Base-by-base conservation (phyloP, 2,797 vertebrate genomes). In the Pangasius macronema region DNA sequence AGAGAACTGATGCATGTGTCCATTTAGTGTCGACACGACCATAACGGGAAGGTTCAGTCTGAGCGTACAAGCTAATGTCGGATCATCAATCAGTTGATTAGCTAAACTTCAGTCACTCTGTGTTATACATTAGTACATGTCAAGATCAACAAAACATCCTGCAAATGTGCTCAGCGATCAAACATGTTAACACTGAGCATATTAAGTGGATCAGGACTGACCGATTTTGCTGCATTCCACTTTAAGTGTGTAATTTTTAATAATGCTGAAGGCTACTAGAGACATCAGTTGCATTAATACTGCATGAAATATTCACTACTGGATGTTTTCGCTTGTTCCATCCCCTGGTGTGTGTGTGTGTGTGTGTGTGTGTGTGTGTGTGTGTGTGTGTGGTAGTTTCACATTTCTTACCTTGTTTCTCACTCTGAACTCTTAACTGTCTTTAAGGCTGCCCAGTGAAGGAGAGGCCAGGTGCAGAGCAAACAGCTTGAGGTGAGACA, bases 391-490 rank as follows among this genome's bases (percentile, higher is more conserved):
- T 68, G 65, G 51, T 42, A 55, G 68, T 65, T 61, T 61, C 65
- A 27, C 53, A 11, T 51, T 30, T 68, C 20, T 76, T 51, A 30
- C 70, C 85, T 20, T 87, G 65, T 68, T 42, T 77, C 83, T 88
- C 80, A 88, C 83, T 80, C 77, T 92, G 79, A 90, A 87, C 88
- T 91, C 57, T 91, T 89, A 83, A 85, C 85, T 91, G 90, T 93
- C 95, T 88, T 96, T 95, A 96, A 97, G 97, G 96, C 95, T 96
- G 92, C 96, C 96, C 92, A 96, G 94, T 94, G 97, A 97, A 96
- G 96, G 95, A 84, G 97, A 97, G 95, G 95, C 96, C 94, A 96
- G 95, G 93, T 95, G 95, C 95, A 96, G 96, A 94, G 94, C 95
- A 86, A 96, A 97, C 94, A 93, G 96, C 93, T 93, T 96, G 92